Base-by-base conservation (phyloP, 2,888 invertebrate genomes). In the Nipponacmea schrenckii region DNA sequence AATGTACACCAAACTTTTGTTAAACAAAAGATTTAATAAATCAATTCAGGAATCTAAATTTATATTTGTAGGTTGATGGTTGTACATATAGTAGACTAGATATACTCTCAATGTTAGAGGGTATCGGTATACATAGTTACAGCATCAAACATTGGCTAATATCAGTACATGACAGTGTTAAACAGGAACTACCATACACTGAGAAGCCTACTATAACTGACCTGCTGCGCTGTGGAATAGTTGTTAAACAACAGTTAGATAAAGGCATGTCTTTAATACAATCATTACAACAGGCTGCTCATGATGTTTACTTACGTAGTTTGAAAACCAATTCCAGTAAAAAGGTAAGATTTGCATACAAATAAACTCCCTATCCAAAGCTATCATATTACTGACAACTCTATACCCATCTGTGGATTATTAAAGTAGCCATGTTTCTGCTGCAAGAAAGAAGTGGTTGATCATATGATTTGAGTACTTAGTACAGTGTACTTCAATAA, bases 201-300 rank as follows among this genome's bases (percentile, higher is more conserved):
- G 93, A 93, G 75, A 91, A 91, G 80, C 92, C 93, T 24, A 68
- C 50, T 10, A 15, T 74, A 2, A 64, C 62, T 15, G 71, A 74
- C 50, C 20, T 74, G 39, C 39, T 74, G 48, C 70, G 72, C 8
- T 72, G 64, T 64, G 78, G 72, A 15, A 0, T 71, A 46, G 48
- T 74, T 2, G 68, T 68, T 26, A 72, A 75, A 31, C 78, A 79
- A 67, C 79, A 80, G 73, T 62, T 70, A 62, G 74, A 75, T 39
- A 62, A 76, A 44, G 79, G 81, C 0, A 64, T 74, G 14, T 15
- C 56, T 20, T 64, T 73, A 64, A 67, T 64, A 20, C 72, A 73
- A 45, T 75, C 79, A 7, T 45, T 80, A 17, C 50, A 31, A 14
- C 72, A 75, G 68, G 76, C 79, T 20, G 66, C 75, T 3, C 67